phyloP scores from a whole-genome alignment of 2,888 invertebrate genomes.

The Watsonalla cultraria region DNA sequence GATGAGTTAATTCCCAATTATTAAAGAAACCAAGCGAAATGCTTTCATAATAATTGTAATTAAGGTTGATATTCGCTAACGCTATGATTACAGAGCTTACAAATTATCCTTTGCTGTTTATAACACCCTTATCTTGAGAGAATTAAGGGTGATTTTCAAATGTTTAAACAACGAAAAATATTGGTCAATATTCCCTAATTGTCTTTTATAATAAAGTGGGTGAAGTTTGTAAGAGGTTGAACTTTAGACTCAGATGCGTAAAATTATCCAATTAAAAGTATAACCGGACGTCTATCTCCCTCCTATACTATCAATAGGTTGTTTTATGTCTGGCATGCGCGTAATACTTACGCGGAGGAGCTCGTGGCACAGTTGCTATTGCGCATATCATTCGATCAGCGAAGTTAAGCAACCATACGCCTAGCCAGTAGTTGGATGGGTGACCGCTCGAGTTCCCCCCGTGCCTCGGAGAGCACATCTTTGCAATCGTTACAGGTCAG shows the following conservation, averaged over 20 bases:
- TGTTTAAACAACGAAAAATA: neutral
- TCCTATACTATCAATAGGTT: conserved; percentile 7
- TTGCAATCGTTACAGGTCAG: too few relatives aligned
- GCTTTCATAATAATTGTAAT: neutral
- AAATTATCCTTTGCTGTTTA: conserved; percentile 5
- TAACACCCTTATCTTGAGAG: conserved; percentile 8
- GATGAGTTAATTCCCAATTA: neutral
- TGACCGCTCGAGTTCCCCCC: too few relatives aligned
- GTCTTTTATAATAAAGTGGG: conserved; percentile 52
- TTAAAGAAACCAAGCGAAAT: neutral
- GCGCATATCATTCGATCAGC: too few relatives aligned
- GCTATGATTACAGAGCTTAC: conserved; percentile 27
- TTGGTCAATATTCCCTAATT: conserved; percentile 36
- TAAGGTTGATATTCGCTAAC: conserved; percentile 31
- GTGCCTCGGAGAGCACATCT: too few relatives aligned
- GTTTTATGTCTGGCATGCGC: too few relatives aligned
- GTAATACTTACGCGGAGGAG: too few relatives aligned
- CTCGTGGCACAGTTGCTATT: too few relatives aligned
- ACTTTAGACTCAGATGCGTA: conserved; percentile 44
- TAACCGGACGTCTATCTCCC: conserved; percentile 39
- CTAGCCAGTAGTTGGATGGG: too few relatives aligned
- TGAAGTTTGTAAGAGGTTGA: conserved; percentile 42
- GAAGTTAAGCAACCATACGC: too few relatives aligned
- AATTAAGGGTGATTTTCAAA: conserved; percentile 16
- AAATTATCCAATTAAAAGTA: conserved; percentile 51